Evolutionary conservation across 2,797 vertebrate species (phyloP).

Genomic region (Heteromormyrus szaboi): DNA sequence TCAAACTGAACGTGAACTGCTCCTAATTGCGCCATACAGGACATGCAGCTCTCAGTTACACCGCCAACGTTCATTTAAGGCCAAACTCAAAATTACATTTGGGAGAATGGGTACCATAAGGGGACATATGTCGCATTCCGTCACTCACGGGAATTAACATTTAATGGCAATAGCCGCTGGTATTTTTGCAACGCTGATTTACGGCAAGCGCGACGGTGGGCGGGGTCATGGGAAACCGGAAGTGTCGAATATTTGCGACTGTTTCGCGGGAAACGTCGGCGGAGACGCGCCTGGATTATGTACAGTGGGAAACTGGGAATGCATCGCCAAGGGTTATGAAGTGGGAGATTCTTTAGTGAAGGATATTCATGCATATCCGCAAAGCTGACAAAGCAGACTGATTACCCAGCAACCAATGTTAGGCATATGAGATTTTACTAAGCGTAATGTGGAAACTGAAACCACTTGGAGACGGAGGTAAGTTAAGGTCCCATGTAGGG

Average conservation of each 20-base stretch:
- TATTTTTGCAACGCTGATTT: not conserved
- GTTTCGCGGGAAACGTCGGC: not conserved
- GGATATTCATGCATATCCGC: not conserved
- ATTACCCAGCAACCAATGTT: not conserved
- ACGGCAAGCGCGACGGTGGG: not conserved
- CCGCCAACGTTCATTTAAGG: not conserved
- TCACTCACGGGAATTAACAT: not conserved
- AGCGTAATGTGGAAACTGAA: conserved; percentile 30
- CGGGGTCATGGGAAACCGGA: not conserved
- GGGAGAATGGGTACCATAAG: not conserved
- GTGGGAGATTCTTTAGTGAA: not conserved
- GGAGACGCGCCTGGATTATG: no score
- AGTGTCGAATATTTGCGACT: not conserved
- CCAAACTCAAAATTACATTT: not conserved
- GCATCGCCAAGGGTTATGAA: not conserved
- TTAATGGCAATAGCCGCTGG: not conserved
- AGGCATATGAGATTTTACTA: not conserved
- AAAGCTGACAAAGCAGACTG: not conserved
- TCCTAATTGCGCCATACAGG: not conserved
- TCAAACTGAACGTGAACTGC: not conserved
- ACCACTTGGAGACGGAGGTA: conserved; percentile 23
- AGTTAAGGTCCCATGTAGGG: not conserved
- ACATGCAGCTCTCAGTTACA: not conserved
- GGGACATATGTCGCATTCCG: not conserved
- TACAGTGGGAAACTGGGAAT: not conserved